These are phyloP conservation scores for Cyprinodon diabolis DNA, from an alignment of 2,797 vertebrate species.

Conservation along the genomic window DNA sequence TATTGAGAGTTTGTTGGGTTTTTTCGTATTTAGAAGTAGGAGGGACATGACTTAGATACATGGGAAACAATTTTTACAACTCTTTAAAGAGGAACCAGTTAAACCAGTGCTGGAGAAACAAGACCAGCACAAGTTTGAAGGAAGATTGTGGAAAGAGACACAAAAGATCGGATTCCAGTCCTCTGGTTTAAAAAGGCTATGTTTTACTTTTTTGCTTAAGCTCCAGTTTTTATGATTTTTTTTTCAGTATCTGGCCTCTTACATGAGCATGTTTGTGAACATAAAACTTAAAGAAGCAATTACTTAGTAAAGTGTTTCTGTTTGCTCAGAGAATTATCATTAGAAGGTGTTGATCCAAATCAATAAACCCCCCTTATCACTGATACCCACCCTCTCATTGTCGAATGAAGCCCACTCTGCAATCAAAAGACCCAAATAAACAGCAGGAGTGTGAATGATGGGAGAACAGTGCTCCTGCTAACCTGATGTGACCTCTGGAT, in stretches of 20 bases:
- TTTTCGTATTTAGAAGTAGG: not conserved
- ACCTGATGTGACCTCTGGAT: conserved; percentile 57
- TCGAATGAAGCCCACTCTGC: conserved; percentile 61
- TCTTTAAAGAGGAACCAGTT: too few species aligned
- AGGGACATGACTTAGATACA: too few species aligned
- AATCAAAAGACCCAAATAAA: conserved; percentile 77
- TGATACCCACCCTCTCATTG: conserved; percentile 23
- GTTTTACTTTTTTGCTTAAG: not conserved
- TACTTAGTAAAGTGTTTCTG: not conserved
- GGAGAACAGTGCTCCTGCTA: conserved; percentile 36
- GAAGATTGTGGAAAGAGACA: too few species aligned
- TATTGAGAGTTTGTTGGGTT: too few species aligned
- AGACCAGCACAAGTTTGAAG: too few species aligned
- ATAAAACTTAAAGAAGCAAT: not conserved
- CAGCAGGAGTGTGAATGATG: conserved; percentile 69
- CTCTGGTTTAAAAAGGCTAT: not conserved
- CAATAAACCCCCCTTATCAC: not conserved
- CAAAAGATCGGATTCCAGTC: not conserved
- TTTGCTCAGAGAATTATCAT: not conserved
- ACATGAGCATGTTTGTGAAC: not conserved
- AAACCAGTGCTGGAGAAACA: too few species aligned
- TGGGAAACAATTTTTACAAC: too few species aligned
- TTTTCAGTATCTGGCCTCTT: not conserved
- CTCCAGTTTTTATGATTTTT: not conserved
- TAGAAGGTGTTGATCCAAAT: conserved; percentile 16